Base-by-base conservation (phyloP, 2,113 vertebrate genomes). In the Upupa epops region DNA sequence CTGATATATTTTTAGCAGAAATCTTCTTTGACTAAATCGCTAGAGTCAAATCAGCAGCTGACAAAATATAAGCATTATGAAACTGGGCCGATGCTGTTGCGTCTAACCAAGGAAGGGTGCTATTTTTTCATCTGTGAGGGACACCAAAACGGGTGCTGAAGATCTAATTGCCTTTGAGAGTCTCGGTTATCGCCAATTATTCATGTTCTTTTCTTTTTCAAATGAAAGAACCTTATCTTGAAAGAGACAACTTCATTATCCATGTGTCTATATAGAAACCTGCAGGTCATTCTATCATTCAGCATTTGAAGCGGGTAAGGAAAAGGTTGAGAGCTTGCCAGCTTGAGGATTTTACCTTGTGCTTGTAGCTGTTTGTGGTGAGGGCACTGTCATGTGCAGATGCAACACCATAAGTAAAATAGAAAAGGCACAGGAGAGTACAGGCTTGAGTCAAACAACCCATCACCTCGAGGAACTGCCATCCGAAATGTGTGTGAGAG, bases 1-100 rank as follows among this genome's bases (percentile, higher is more conserved):
- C 31, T 34, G 4, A 61, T 82, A 40, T 46, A 88, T 93, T 95
- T 91, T 88, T 78, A 95, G 94, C 73, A 81, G 69, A 91, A 92
- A 78, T 91, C 85, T 94, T 89, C 85, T 91, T 93, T 78, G 73
- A 71, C 65, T 86, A 72, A 92, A 51, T 94, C 13, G 0, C 63
- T 76, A 37, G 73, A 92, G 70, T 83, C 88, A 86, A 88, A 92
- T 69, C 80, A 88, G 83, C 72, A 80, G 87, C 83, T 93, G 90
- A 90, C 83, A 91, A 95, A 93, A 93, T 54, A 75, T 21, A 81
- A 86, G 58, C 69, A 17, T 77, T 78, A 89, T 64, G 64, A 91
- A 81, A 92, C 58, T n/a, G 51, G 72, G 42, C 36, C 88, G 72
- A 52, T 61, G 49, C 74, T 80, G 51, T 72, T 83, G n/a, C n/a